Conservation (phyloP, 2,888 invertebrate genomes). For the Therioaphis trifolii region DNA sequence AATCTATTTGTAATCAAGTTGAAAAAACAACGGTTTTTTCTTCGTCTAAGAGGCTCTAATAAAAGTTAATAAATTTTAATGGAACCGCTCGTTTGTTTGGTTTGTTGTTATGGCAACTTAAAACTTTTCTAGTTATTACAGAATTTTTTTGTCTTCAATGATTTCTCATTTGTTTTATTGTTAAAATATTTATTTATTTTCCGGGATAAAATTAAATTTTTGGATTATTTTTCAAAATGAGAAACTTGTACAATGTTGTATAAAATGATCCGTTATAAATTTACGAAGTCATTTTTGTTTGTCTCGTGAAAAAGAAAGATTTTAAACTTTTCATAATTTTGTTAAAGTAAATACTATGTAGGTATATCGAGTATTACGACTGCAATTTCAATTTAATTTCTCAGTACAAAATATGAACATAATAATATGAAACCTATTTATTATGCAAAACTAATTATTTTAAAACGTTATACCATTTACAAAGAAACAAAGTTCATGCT, state of each 20-base stretch:
- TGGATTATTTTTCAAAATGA: not conserved
- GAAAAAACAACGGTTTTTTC: no score
- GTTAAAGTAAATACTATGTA: not conserved
- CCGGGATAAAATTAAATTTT: not conserved
- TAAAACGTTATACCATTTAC: not conserved
- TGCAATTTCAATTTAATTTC: not conserved
- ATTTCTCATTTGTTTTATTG: not conserved
- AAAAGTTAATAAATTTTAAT: not conserved
- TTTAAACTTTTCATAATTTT: not conserved
- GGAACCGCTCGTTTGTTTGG: not conserved
- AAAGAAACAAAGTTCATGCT: not conserved
- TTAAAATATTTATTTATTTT: no score
- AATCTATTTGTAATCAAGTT: no score
- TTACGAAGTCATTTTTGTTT: no score
- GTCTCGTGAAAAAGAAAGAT: no score
- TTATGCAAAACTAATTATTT: constrained; percentile 6
- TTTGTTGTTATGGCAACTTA: not conserved
- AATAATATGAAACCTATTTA: not conserved
- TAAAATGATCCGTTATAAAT: no score
- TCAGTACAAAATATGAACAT: not conserved
- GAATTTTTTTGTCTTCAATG: no score
- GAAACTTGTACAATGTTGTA: not conserved
- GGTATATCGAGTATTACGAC: no score
- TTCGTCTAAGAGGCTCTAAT: no score
- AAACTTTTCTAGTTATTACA: not conserved